Evolutionary conservation across 2,113 vertebrate genomes (phyloP).

Genomic region (Mus spicilegus): DNA sequence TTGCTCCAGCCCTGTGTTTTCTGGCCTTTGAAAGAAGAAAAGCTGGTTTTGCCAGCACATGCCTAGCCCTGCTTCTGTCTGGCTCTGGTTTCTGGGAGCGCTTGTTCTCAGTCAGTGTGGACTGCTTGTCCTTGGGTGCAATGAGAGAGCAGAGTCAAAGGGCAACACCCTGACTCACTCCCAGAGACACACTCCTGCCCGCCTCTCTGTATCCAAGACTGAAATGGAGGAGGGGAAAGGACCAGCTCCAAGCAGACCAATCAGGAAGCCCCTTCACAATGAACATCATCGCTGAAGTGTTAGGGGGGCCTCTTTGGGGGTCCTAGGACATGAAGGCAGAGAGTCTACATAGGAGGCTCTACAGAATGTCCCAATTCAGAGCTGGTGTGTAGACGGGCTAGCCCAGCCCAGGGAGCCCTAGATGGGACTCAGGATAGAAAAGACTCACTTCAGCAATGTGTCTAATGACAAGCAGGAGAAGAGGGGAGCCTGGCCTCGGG

Average conservation of each 20-base stretch:
- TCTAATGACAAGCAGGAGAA: neutral
- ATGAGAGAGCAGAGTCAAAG: neutral
- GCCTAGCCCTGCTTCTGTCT: neutral
- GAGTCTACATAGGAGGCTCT: neutral
- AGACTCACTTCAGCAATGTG: neutral
- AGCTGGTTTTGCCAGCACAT: constrained; percentile 13
- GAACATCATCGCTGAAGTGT: neutral
- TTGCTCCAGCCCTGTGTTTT: neutral
- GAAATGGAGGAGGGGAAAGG: neutral
- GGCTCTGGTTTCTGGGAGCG: neutral
- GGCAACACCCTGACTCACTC: neutral
- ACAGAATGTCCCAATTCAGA: neutral
- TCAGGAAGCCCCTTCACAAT: neutral
- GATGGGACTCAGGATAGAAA: no score
- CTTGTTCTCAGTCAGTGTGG: neutral
- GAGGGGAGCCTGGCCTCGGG: neutral
- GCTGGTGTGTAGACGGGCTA: neutral
- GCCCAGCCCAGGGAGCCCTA: neutral
- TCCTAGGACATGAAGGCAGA: neutral
- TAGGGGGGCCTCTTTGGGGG: neutral
- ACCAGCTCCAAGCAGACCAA: neutral
- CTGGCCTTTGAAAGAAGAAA: constrained; percentile 18
- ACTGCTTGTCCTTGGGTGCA: neutral
- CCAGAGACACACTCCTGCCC: neutral
- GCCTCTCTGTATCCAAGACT: neutral